Evolutionary conservation across 2,113 vertebrate genomes (phyloP).

Genomic region (Cavia porcellus): DNA sequence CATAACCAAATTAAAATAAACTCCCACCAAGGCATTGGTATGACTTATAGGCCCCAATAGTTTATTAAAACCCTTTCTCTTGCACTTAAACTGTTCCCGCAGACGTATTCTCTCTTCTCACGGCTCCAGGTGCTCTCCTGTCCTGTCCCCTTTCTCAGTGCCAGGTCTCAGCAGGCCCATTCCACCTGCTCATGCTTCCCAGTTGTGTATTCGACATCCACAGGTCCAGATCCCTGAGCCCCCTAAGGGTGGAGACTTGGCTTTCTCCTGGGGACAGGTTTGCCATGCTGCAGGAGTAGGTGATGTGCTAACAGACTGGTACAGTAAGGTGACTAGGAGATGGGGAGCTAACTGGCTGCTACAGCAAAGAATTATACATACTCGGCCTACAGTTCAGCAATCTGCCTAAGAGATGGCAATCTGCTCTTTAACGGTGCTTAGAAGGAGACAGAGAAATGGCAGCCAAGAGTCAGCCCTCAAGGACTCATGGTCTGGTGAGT

Average conservation of each 20-base stretch:
- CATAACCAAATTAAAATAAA: background rate
- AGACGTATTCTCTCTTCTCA: background rate
- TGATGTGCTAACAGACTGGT: too few relatives aligned
- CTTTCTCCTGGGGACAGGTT: background rate
- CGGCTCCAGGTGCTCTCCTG: background rate
- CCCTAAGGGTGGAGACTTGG: background rate
- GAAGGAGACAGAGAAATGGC: background rate
- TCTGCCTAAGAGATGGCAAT: background rate
- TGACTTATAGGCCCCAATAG: background rate
- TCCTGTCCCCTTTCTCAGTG: background rate
- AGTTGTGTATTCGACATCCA: background rate
- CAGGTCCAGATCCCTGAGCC: background rate
- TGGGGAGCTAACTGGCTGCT: background rate
- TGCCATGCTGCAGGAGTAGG: background rate
- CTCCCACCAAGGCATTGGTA: background rate
- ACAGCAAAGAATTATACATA: too few relatives aligned
- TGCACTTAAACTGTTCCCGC: background rate
- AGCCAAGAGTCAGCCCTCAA: background rate
- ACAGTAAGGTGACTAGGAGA: too few relatives aligned
- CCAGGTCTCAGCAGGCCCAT: background rate
- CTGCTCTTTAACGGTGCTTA: background rate
- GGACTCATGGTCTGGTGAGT: background rate
- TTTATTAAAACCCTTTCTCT: background rate
- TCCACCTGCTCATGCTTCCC: background rate
- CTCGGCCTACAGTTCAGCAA: accelerated